Base-by-base conservation (phyloP, 2,888 invertebrate species). In the Pocota personata region DNA sequence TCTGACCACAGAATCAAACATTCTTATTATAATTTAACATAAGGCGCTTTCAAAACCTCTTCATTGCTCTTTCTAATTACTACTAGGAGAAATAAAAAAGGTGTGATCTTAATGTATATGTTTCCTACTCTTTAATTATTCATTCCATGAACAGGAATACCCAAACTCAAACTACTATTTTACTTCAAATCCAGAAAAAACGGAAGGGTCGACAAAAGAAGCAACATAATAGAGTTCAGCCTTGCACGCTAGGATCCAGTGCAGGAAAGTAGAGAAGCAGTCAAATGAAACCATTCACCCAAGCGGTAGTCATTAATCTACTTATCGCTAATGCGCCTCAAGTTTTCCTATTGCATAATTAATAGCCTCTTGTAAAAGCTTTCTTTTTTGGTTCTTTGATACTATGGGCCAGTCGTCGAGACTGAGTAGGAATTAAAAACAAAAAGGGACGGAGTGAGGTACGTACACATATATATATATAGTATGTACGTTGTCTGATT, bases 281-380 rank as follows among this genome's bases (percentile, higher is more conserved):
- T 35, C 58, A 35, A 71, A 46, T 72, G 21, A 58, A 58, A 72
- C 48, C 48, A 72, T 58, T 72, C 62, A 64, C 37, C 21, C 66
- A 73, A 73, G 62, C 73, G 62, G 62, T 55, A 52, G 52, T 73
- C 62, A 62, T 73, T 64, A 73, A 73, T 73, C 62, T 73, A 73
- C 62, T 73, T 64, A 73, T 55, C 43, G 52, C 52, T 64, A 64
- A 73, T 73, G 62, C 55, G 43, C 62, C 27, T 52, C 62, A 73
- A 73, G 73, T 73, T 52, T 64, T 62, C 62, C 30, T 14, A 12
- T 55, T 64, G 62, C 73, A 73, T 73, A 73, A 73, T 73, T 73
- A 73, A 73, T 73, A 55, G 62, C 37, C 30, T 43, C 30, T 32
- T n/a, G 50, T 64, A 30, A 52, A 40, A 73, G 73, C 30, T 52